Evolutionary conservation across 2,113 vertebrate species (phyloP).

Genomic region (Tragelaphus scriptus): DNA sequence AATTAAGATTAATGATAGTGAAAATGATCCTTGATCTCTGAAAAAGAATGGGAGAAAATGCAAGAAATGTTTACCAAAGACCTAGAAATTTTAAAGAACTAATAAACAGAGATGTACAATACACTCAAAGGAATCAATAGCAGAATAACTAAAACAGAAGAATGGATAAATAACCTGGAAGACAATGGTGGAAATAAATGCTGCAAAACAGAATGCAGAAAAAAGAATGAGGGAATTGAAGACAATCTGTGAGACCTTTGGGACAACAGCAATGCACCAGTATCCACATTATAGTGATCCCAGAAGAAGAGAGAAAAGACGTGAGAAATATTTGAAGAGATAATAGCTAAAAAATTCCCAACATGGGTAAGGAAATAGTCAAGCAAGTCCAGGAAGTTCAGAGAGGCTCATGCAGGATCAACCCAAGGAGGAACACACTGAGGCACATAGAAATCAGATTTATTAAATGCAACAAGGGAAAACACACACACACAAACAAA

Average conservation of each 20-base stretch:
- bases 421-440: not conserved
- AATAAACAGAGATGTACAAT: not conserved
- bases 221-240: not conserved
- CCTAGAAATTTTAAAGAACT: not conserved
- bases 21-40: not conserved
- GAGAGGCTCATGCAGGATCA: not conserved
- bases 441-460: not conserved
- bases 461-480: not conserved
- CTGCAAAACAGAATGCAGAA: not conserved
- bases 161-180: not conserved
- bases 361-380: not conserved
- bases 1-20: not conserved
- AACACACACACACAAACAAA: not conserved
- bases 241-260: not conserved
- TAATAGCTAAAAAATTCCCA: not conserved
- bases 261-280: not conserved
- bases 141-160: not conserved
- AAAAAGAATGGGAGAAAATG: not conserved
- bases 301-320: not conserved
- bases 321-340: not conserved
- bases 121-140: not conserved
- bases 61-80: not conserved
- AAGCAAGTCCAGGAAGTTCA: not conserved
- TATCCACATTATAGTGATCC: not conserved
- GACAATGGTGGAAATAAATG: not conserved